Evolutionary conservation across 2,113 vertebrate species (phyloP).

Genomic region (Ochotona curzoniae): DNA sequence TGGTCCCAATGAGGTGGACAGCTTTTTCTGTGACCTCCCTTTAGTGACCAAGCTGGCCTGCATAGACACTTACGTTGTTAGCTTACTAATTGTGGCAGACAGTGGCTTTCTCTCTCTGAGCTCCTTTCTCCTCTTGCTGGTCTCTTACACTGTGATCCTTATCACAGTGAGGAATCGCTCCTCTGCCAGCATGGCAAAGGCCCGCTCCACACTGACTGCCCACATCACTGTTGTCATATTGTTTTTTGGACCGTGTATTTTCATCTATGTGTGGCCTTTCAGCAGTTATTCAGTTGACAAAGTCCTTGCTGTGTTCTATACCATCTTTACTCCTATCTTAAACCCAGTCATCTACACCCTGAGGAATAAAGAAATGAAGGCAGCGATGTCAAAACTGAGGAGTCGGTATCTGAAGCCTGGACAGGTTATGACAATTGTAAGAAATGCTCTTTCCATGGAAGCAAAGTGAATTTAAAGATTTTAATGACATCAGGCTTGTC

Average conservation of each 20-base stretch:
- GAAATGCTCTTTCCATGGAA: conserved; percentile 24
- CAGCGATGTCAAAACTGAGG: conserved; percentile 73
- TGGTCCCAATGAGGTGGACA: conserved; percentile 79
- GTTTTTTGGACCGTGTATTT: conserved; percentile 74
- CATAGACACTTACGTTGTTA: conserved; percentile 54
- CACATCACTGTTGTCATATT: conserved; percentile 70
- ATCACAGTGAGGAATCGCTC: conserved; percentile 59
- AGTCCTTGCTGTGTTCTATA: conserved; percentile 77
- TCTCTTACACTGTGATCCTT: conserved; percentile 74
- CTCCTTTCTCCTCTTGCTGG: conserved; percentile 63
- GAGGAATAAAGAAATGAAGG: conserved; percentile 76
- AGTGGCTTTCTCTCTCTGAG: conserved; percentile 71
- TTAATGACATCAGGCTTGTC: neutral
- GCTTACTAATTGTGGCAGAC: conserved; percentile 69
- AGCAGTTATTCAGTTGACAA: conserved; percentile 71
- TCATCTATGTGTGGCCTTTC: conserved; percentile 74
- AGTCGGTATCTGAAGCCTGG: conserved; percentile 34
- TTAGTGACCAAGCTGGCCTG: conserved; percentile 76
- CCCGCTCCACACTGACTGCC: conserved; percentile 64
- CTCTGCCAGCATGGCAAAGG: conserved; percentile 68
- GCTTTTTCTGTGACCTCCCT: conserved; percentile 80
- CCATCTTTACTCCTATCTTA: conserved; percentile 75
- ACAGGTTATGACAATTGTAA: conserved; percentile 33
- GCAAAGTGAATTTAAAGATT: neutral
- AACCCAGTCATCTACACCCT: conserved; percentile 76